phyloP scores from a whole-genome alignment of 2,888 invertebrate genomes.

The Agelastica alni region DNA sequence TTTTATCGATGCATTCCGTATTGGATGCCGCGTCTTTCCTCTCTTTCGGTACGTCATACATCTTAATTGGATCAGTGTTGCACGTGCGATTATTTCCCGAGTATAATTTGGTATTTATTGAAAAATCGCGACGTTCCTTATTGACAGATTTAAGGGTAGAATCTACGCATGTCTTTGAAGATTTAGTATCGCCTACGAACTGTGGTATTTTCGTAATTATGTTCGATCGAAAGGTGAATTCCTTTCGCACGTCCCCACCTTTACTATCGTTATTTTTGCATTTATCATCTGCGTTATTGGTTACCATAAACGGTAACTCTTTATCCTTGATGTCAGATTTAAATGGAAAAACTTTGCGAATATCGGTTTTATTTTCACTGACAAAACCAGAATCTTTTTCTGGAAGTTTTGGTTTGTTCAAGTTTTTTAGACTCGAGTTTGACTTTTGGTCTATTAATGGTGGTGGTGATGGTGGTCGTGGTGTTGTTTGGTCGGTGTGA shows the following conservation, averaged over 20 bases:
- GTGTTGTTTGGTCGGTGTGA: too few relatives aligned
- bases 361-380: neutral
- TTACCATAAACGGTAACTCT: neutral
- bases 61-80: neutral
- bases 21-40: neutral
- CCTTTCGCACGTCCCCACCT: neutral
- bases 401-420: too few relatives aligned
- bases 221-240: neutral
- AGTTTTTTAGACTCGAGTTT: too few relatives aligned
- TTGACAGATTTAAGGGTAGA: too few relatives aligned
- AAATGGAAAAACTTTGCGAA: neutral
- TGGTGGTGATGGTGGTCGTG: too few relatives aligned
- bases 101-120: neutral
- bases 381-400: neutral
- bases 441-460: neutral
- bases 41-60: neutral
- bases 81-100: neutral
- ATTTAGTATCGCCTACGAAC: neutral
- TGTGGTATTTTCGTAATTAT: neutral
- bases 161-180: neutral
- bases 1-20: neutral
- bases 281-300: neutral
- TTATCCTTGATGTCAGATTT: neutral
- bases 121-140: too few relatives aligned
- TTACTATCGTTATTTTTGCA: too few relatives aligned